Conservation (phyloP, 2,888 invertebrate genomes). For the Idaea straminata region DNA sequence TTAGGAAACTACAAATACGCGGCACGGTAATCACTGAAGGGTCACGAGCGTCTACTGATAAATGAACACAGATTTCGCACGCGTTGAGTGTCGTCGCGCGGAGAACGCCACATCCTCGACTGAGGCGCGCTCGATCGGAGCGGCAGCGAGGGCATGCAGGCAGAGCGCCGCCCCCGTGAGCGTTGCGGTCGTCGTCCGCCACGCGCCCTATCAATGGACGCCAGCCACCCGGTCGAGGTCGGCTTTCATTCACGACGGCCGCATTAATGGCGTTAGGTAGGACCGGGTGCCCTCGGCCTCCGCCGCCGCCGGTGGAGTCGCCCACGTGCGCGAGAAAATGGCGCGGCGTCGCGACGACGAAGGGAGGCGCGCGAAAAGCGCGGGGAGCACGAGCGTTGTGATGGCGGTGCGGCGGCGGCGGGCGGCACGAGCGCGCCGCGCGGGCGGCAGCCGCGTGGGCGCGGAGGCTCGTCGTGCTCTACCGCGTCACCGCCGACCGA, state of each 20-base stretch:
- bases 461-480: slow-evolving; percentile 66
- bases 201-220: slow-evolving; percentile 73
- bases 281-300: slow-evolving; percentile 64
- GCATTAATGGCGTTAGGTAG: slow-evolving; percentile 72
- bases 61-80: slow-evolving; percentile 77
- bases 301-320: slow-evolving; percentile 54
- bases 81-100: slow-evolving; percentile 69
- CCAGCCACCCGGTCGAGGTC: slow-evolving; percentile 72
- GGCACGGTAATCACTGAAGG: slow-evolving; percentile 55
- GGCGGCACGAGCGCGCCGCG: slow-evolving; percentile 51
- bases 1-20: slow-evolving; percentile 53
- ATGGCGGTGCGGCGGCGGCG: slow-evolving; percentile 45
- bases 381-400: slow-evolving; percentile 70
- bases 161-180: slow-evolving; percentile 70
- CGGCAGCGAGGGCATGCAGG: slow-evolving; percentile 61
- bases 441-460: slow-evolving; percentile 61
- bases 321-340: slow-evolving; percentile 80
- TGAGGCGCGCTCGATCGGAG: slow-evolving; percentile 74
- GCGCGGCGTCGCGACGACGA: slow-evolving; percentile 74
- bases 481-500: slow-evolving; percentile 39
- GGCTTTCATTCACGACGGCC: slow-evolving; percentile 77
- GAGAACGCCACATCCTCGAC: slow-evolving; percentile 79
- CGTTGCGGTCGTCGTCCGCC: slow-evolving; percentile 64
- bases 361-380: slow-evolving; percentile 77
- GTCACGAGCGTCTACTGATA: slow-evolving; percentile 65